Evolutionary conservation across 2,797 vertebrate genomes (phyloP).

Genomic region (Cossypha dichroa): DNA sequence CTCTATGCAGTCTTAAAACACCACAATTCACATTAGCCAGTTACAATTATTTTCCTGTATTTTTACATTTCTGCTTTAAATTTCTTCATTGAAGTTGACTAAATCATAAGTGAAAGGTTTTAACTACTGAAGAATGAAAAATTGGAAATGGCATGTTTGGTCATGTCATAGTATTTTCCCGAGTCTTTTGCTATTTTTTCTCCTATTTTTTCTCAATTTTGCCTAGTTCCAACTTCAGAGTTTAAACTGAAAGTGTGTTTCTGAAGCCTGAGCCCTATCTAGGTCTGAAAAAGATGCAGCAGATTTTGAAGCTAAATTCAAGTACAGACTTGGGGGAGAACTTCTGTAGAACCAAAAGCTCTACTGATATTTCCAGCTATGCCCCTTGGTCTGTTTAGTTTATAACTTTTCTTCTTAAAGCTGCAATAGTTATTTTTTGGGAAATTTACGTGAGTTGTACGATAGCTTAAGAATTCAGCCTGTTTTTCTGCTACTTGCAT

Average conservation of each 20-base stretch:
- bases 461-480: not conserved
- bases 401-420: not conserved
- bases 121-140: not conserved
- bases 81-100: not conserved
- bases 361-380: not conserved
- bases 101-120: not conserved
- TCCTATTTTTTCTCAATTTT: not conserved
- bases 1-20: not conserved
- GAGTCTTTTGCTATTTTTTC: not conserved
- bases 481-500: not conserved
- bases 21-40: not conserved
- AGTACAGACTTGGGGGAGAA: not conserved
- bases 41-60: not conserved
- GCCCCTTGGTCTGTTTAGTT: not conserved
- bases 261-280: not conserved
- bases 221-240: not conserved
- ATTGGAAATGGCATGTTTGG: not conserved
- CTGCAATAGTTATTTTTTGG: not conserved
- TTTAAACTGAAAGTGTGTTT: not conserved
- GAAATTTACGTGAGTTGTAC: not conserved
- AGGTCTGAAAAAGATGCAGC: not conserved
- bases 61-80: not conserved
- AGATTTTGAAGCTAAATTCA: not conserved
- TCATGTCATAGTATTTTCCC: not conserved
- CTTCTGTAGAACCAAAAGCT: not conserved